Base-by-base conservation (phyloP, 2,113 vertebrate genomes). In the Zosterops pallidus region DNA sequence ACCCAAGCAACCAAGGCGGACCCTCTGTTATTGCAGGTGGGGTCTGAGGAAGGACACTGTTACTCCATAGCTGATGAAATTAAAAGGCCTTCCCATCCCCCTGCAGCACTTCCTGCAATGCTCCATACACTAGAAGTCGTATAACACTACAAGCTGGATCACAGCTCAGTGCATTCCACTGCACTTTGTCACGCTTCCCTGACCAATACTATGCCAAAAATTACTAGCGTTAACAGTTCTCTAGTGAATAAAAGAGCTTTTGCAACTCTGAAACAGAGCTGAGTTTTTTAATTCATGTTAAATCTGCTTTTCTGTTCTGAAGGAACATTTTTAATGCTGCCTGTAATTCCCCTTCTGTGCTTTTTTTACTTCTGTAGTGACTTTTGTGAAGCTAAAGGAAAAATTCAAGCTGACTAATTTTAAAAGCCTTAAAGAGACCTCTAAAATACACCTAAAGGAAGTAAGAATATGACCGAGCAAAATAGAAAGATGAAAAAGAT, bases 171-270 rank as follows among this genome's bases (percentile, higher is more conserved):
- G 75, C 82, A 96, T 95, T 98, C 96, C 91, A 92, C 59, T 94
- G 89, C 72, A 83, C 90, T 95, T 80, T 57, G 89, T 95, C 96
- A 97, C 60, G 80, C 94, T 95, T 96, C 92, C 74, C 92, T 93
- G 70, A 84, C 74, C 74, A 3, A 90, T 33, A 83, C 60, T 74
- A 97, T 92, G 95, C 92, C 95, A 95, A 95, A 96, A 86, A 93
- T 83, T 46, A 95, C 92, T 88, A 90, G 92, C 81, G 95, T 94
- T 91, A 96, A 92, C 79, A 94, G 94, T 91, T 42, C 83, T 96
- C 85, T 93, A 50, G 89, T 89, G 85, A 96, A 92, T 92, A 96
- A 95, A 94, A 97, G 91, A 93, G 90, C 77, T 96, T 96, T 90
- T 94, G 90, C 94, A 97, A 97, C 83, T 82, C 91, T 70, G 65